phyloP scores from a whole-genome alignment of 2,113 vertebrate species.

The Limnothrissa miodon region DNA sequence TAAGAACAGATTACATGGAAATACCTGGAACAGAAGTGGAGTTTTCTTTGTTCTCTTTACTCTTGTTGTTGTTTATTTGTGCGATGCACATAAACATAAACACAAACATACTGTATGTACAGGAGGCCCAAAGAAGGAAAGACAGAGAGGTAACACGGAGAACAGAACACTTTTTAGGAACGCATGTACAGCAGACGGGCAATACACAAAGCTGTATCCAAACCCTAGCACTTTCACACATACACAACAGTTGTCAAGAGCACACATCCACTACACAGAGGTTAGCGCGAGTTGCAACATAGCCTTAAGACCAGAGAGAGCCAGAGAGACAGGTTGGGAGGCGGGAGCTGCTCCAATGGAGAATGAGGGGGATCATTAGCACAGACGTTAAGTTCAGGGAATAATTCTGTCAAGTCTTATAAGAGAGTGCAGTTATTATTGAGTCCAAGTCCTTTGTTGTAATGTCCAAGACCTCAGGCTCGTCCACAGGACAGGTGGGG shows the following conservation, averaged over 20 bases:
- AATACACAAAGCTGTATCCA: conserved; percentile 81
- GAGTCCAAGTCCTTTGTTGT: not conserved
- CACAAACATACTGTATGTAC: conserved; percentile 72
- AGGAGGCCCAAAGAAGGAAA: conserved; percentile 72
- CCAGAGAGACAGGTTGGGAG: conserved; percentile 27
- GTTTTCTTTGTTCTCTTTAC: not conserved
- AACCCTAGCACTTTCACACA: conserved; percentile 74
- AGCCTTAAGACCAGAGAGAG: conserved; percentile 52
- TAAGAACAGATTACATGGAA: not conserved
- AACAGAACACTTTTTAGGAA: conserved; percentile 80
- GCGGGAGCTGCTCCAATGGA: not conserved
- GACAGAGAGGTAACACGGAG: conserved; percentile 76
- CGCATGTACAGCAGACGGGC: conserved; percentile 89
- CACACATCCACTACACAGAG: conserved; percentile 85
- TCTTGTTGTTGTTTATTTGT: conserved; percentile 73
- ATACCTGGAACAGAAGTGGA: not conserved
- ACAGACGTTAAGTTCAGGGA: not conserved
- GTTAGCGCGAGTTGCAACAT: conserved; percentile 70
- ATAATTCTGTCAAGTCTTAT: conserved; percentile 7
- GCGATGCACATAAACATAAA: conserved; percentile 73
- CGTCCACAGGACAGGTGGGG: not conserved
- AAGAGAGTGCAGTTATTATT: not conserved
- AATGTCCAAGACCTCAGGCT: not conserved
- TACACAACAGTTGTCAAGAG: conserved; percentile 75
- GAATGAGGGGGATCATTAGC: conserved; percentile 29